Evolutionary conservation across 2,888 invertebrate species (phyloP).

Genomic region (Noctua janthina): DNA sequence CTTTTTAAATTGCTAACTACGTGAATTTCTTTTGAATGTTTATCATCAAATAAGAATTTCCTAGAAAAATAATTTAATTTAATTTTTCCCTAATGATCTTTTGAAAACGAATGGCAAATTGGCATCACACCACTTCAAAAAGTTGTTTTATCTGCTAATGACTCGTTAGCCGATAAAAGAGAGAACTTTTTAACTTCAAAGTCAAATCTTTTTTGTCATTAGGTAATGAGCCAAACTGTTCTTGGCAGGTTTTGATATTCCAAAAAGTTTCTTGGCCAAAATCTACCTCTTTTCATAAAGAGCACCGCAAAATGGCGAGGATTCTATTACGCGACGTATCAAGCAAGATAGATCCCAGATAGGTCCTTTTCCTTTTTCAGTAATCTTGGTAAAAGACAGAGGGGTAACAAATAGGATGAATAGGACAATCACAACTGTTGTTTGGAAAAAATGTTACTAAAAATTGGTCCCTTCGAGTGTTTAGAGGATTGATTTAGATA

Average conservation of each 20-base stretch:
- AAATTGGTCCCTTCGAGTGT: background rate
- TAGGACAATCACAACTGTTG: background rate
- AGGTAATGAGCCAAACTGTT: conserved; percentile 30
- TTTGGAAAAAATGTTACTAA: background rate
- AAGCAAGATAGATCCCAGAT: background rate
- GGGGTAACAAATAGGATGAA: background rate
- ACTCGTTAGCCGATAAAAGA: conserved; percentile 29
- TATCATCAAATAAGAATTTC: conserved; percentile 6
- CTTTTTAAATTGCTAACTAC: background rate
- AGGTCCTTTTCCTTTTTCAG: background rate
- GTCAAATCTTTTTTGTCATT: conserved; percentile 37
- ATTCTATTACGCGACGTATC: background rate
- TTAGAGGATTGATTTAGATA: background rate
- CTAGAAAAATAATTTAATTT: conserved; percentile 4
- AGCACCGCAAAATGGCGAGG: background rate
- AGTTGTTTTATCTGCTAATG: conserved; percentile 46
- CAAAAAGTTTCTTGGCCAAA: conserved; percentile 3
- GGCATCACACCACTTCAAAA: conserved; percentile 28
- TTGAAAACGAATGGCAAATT: conserved; percentile 18
- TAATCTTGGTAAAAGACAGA: background rate
- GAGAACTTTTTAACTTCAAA: conserved; percentile 31
- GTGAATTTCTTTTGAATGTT: background rate
- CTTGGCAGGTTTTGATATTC: conserved; percentile 16
- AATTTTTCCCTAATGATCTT: conserved; percentile 8
- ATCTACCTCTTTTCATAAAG: background rate